These are phyloP conservation scores for Falcunculus frontatus DNA, from an alignment of 2,113 vertebrate species.

Conservation along the genomic window DNA sequence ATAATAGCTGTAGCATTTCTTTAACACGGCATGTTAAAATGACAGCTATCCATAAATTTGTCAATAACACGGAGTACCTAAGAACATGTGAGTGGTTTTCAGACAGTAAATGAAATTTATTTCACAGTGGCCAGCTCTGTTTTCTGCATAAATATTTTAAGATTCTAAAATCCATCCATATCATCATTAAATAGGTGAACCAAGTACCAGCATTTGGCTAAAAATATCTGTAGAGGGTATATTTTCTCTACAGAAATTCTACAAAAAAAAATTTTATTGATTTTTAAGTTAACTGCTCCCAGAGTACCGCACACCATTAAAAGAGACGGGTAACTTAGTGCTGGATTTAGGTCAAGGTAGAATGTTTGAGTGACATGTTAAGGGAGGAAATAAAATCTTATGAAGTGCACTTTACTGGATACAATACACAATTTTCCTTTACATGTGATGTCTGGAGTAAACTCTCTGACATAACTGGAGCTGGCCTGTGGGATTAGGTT, in stretches of 20 bases:
- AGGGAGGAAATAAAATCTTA: not conserved
- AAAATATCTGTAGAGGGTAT: not conserved
- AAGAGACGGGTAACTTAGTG: not conserved
- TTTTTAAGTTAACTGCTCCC: not conserved
- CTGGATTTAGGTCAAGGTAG: not conserved
- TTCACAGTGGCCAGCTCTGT: not conserved
- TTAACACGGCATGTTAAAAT: not conserved
- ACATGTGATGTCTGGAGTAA: accelerated
- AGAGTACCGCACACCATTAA: not conserved
- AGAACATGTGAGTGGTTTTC: not conserved
- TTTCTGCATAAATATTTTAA: slow-evolving; percentile 33
- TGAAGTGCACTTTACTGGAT: not conserved
- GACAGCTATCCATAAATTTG: not conserved
- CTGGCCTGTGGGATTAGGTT: not conserved
- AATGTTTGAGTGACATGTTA: not conserved
- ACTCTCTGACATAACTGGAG: not conserved
- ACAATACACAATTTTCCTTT: not conserved
- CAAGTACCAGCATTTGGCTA: not conserved
- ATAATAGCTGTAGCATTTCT: not conserved
- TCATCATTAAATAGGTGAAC: not conserved
- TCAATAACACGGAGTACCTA: not conserved
- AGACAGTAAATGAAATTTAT: not conserved
- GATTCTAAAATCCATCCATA: not conserved
- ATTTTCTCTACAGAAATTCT: not conserved
- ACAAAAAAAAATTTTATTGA: not conserved